phyloP scores from a whole-genome alignment of 2,888 invertebrate species.

The Ectemnius continuus region DNA sequence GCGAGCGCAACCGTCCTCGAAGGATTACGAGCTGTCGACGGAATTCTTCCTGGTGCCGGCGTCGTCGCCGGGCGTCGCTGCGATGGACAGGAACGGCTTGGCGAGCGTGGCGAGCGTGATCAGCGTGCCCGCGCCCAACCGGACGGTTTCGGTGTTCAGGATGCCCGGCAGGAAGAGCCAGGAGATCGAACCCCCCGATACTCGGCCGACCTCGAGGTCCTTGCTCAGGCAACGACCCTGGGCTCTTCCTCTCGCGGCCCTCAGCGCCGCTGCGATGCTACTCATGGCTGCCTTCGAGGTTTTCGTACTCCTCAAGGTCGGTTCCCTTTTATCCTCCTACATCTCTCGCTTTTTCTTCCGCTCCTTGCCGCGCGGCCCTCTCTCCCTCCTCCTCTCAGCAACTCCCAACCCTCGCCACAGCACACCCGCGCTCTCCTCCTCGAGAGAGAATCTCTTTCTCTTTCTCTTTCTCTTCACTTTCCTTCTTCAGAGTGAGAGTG shows the following conservation, averaged over 20 bases:
- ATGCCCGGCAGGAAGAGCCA: conserved; percentile 60
- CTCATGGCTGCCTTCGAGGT: conserved; percentile 92
- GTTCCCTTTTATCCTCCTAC: conserved; percentile 30
- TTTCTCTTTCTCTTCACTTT: too few relatives aligned
- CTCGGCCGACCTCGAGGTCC: conserved; percentile 68
- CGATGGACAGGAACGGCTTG: conserved; percentile 72
- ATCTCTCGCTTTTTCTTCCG: conserved; percentile 29
- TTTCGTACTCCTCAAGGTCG: conserved; percentile 87
- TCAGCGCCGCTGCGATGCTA: conserved; percentile 90
- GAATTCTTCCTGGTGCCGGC: conserved; percentile 90
- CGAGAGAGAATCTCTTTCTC: too few relatives aligned
- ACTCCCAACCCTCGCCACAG: too few relatives aligned
- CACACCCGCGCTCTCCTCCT: too few relatives aligned
- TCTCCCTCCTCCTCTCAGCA: neutral
- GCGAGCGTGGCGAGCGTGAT: conserved; percentile 70
- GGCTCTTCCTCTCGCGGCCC: conserved; percentile 93
- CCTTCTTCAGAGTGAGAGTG: too few relatives aligned
- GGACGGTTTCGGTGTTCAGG: conserved; percentile 71
- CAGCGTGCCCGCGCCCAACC: conserved; percentile 74
- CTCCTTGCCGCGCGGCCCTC: conserved; percentile 20
- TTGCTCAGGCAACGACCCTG: conserved; percentile 88
- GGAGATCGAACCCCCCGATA: conserved; percentile 48
- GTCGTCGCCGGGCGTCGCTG: conserved; percentile 66
- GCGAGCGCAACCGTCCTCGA: conserved; percentile 69
- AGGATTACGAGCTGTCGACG: conserved; percentile 85